Evolutionary conservation across 2,797 vertebrate species (phyloP).

Genomic region (Myiotriccus ornatus): DNA sequence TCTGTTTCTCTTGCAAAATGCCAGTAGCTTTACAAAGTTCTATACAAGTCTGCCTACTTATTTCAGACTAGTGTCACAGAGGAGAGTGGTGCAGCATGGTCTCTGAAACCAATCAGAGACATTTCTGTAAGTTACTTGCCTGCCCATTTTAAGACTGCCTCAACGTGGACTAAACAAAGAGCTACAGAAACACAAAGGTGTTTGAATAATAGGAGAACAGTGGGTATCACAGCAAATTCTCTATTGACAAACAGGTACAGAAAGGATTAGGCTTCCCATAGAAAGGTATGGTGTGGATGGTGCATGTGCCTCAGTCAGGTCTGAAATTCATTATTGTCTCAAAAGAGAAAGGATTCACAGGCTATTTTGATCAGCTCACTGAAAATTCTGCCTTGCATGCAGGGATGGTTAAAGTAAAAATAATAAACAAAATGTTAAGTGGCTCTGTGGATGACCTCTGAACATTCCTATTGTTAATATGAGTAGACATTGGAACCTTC

Average conservation of each 20-base stretch:
- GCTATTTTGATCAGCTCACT: not conserved
- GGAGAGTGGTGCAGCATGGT: not conserved
- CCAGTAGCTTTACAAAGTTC: constrained; percentile 18
- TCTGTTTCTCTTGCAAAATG: constrained; percentile 43
- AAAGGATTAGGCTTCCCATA: not conserved
- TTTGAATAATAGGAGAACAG: not conserved
- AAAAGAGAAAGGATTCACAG: not conserved
- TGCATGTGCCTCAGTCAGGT: not conserved
- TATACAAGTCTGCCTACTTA: not conserved
- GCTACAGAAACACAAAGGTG: not conserved
- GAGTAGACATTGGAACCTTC: not conserved
- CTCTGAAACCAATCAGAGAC: not conserved
- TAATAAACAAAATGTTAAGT: constrained; percentile 16
- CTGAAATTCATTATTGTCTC: not conserved
- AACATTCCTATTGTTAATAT: constrained; percentile 19
- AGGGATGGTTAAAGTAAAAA: constrained; percentile 9
- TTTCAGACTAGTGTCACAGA: not conserved
- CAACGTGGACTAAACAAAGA: not conserved
- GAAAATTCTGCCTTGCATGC: not conserved
- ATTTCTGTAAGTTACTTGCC: not conserved
- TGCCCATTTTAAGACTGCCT: not conserved
- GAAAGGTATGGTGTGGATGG: not conserved
- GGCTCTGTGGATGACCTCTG: constrained; percentile 43
- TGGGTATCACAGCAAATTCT: not conserved
- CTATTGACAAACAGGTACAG: not conserved